Evolutionary conservation across 2,888 invertebrate genomes (phyloP).

Genomic region (Hoplodrina ambigua): DNA sequence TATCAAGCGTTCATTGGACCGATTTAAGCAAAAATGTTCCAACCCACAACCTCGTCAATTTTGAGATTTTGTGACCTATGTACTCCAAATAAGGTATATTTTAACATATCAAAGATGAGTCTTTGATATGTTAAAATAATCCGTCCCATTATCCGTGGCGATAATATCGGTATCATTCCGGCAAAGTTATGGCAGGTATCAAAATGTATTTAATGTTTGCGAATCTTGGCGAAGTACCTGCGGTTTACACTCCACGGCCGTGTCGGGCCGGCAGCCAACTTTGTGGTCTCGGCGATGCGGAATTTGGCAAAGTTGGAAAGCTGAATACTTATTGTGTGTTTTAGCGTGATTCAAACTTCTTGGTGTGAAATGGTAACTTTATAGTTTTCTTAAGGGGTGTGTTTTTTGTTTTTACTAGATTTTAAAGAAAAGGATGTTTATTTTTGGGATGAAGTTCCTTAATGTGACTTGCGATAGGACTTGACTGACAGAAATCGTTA

Average conservation of each 20-base stretch:
- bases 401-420: neutral
- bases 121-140: no score
- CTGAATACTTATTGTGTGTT: constrained; percentile 10
- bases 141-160: constrained; percentile 19
- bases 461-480: no score
- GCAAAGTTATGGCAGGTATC: constrained; percentile 59
- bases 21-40: no score
- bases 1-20: constrained; percentile 20
- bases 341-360: neutral
- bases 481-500: no score
- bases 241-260: constrained; percentile 44
- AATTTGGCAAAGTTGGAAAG: constrained; percentile 28
- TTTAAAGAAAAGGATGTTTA: no score
- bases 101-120: no score
- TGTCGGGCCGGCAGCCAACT: constrained; percentile 28
- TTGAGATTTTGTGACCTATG: no score
- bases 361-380: constrained; percentile 5
- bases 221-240: constrained; percentile 35
- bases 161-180: constrained; percentile 48
- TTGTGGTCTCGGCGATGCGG: constrained; percentile 6
- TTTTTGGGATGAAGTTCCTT: no score
- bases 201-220: constrained; percentile 58
- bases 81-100: no score
- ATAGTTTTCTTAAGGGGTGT: neutral
- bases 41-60: no score